Evolutionary conservation across 1,140 invertebrate species (phyloP), one percentile per base, ranked within the genome.

Genomic region (Drosophila funebris): DNA sequence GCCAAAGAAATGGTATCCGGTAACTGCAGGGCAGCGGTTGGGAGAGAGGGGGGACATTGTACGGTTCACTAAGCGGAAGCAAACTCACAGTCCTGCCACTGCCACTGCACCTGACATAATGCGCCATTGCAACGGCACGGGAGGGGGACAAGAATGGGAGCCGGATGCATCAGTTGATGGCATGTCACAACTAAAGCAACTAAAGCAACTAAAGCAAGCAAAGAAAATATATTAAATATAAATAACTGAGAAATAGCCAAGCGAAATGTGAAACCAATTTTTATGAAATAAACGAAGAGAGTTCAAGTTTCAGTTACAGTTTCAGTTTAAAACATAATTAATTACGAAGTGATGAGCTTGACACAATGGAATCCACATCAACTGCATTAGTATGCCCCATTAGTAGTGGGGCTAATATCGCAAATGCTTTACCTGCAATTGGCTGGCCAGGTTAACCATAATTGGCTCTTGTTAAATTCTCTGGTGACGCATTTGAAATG

Each of bases 61-160:
- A 66, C 29, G 63, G 62, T 66, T 72, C 62, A 68, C 50, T 61
- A 61, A 69, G 60, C 74, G 74, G 71, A 77, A 77, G 46, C 58
- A 77, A 77, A 52, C 14, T 52, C 64, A 64, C 73, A 78, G 31
- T 85, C 81, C 82, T 81, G 81, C 76, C 64, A 57, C 82, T 81
- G 80, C 73, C 63, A 58, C 39, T 83, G 77, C 81, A 87, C 77
- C 76, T 87, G 77, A 81, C 78, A 77, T 52, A 57, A 69, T 63
- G 39, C 27, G 37, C 46, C 64, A 37, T 52, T 33, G 36, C 50
- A 29, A 33, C 22, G 36, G 43, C 24, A 43, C 8, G 43, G 14
- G 43, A 14, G 46, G 27, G 27, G 22, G 5, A 8, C 7, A 5
- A 8, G n/a, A 20, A 9, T 2, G 24, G 24, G 18, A 29, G 39